These are phyloP conservation scores for Chloromyia formosa DNA, from an alignment of 2,888 invertebrate species.

Conservation along the genomic window DNA sequence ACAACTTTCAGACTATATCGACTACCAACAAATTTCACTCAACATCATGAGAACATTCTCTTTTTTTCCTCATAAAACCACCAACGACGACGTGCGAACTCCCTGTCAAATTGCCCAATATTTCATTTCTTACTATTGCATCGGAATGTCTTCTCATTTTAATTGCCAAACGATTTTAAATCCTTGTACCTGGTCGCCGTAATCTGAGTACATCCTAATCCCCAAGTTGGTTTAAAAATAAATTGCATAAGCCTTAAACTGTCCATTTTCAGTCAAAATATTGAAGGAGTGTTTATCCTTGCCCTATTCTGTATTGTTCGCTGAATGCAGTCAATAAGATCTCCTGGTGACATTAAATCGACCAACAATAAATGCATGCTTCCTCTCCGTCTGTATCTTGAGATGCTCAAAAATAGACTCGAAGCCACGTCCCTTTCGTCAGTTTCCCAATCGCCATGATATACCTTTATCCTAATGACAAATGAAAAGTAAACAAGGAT, in stretches of 20 bases:
- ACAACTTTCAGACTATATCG: too few species aligned
- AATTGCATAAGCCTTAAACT: slow-evolving; percentile 45
- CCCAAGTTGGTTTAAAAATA: slow-evolving; percentile 33
- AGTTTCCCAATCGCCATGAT: slow-evolving; percentile 33
- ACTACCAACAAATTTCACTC: too few species aligned
- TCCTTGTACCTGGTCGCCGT: slow-evolving; percentile 20
- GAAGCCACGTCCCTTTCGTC: slow-evolving; percentile 24
- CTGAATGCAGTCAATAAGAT: slow-evolving; percentile 1
- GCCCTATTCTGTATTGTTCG: slow-evolving; percentile 7
- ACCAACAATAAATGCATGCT: slow-evolving; percentile 12
- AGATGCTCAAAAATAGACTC: not conserved
- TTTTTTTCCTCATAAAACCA: too few species aligned
- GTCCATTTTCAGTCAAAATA: slow-evolving; percentile 45
- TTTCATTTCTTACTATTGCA: not conserved
- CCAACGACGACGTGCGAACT: not conserved
- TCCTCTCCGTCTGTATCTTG: slow-evolving; percentile 10
- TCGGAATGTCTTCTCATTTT: not conserved
- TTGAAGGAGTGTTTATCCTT: slow-evolving; percentile 43
- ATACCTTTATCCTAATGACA: slow-evolving; percentile 43
- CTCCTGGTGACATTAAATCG: slow-evolving; percentile 2
- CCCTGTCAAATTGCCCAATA: not conserved
- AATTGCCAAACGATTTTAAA: slow-evolving; percentile 22
- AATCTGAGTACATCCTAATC: slow-evolving; percentile 20
- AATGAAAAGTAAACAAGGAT: slow-evolving; percentile 46
- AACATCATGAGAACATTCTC: too few species aligned